Conservation (phyloP, 2,797 vertebrate genomes). For the Typhlichthys eigenmanni region DNA sequence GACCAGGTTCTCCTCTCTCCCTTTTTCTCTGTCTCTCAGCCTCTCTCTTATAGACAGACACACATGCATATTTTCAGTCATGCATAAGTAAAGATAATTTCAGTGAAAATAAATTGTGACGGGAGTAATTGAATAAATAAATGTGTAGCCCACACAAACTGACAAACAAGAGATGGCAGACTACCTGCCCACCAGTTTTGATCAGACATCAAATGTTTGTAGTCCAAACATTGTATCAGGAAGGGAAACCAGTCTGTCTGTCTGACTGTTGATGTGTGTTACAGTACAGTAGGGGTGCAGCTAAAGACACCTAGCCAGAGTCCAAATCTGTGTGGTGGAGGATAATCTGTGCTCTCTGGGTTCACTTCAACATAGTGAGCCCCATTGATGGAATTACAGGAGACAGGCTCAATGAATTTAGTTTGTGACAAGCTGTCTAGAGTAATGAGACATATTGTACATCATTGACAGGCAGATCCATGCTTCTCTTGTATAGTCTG, state of each 20-base stretch:
- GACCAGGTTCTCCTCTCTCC: too few relatives aligned
- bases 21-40: too few relatives aligned
- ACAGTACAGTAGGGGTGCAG: background rate
- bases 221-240: conserved; percentile 29
- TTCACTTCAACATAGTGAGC: too few relatives aligned
- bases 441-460: background rate
- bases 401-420: background rate
- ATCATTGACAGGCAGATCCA: too few relatives aligned
- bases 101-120: background rate
- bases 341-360: too few relatives aligned
- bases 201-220: conserved; percentile 24
- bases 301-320: background rate
- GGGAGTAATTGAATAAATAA: conserved; percentile 37
- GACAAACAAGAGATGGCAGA: conserved; percentile 11
- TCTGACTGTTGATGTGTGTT: background rate
- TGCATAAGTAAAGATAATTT: background rate
- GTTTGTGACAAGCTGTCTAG: conserved; percentile 23
- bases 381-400: too few relatives aligned
- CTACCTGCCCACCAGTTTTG: conserved; percentile 1
- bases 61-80: background rate
- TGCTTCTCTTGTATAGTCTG: too few relatives aligned
- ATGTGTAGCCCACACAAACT: conserved; percentile 8
- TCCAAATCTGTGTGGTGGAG: background rate
- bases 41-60: too few relatives aligned
- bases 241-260: too few relatives aligned